A percentile compares a stretch with the other conserved stretches of the same genome.
Evolutionary conservation across 2,888 invertebrate genomes (phyloP).

Genomic region (Prenolepis imparis): DNA sequence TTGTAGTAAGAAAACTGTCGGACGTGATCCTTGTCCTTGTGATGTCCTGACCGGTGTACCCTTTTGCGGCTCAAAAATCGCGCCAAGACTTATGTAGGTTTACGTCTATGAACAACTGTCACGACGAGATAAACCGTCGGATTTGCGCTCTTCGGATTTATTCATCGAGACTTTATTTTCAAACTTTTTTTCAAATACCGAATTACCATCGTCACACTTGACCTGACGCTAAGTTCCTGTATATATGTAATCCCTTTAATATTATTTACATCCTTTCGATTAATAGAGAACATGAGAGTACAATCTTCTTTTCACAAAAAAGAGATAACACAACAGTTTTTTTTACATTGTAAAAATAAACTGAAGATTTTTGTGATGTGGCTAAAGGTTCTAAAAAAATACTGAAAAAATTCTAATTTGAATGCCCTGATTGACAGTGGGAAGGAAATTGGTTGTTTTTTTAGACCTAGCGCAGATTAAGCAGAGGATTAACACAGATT

Average conservation of each 20-base stretch:
- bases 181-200: conserved; percentile 53
- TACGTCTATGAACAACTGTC: conserved; percentile 71
- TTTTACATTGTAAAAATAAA: conserved; percentile 13
- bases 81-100: conserved; percentile 64
- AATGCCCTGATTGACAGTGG: too few relatives aligned
- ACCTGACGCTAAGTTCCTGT: conserved; percentile 3
- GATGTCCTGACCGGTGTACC: conserved; percentile 73
- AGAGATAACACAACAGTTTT: neutral
- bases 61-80: conserved; percentile 69
- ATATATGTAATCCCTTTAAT: neutral
- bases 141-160: conserved; percentile 18
- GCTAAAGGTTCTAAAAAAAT: neutral
- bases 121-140: conserved; percentile 63
- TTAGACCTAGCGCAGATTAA: neutral
- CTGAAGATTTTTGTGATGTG: neutral
- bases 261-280: conserved; percentile 15
- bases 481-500: neutral
- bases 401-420: neutral
- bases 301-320: too few relatives aligned
- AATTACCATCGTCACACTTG: conserved; percentile 5
- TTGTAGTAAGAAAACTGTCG: conserved; percentile 78
- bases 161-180: conserved; percentile 60
- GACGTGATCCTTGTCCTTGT: conserved; percentile 82
- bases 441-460: neutral
- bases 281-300: neutral